phyloP scores from a whole-genome alignment of 1,140 invertebrate species.

The Drosophila watanabei region DNA sequence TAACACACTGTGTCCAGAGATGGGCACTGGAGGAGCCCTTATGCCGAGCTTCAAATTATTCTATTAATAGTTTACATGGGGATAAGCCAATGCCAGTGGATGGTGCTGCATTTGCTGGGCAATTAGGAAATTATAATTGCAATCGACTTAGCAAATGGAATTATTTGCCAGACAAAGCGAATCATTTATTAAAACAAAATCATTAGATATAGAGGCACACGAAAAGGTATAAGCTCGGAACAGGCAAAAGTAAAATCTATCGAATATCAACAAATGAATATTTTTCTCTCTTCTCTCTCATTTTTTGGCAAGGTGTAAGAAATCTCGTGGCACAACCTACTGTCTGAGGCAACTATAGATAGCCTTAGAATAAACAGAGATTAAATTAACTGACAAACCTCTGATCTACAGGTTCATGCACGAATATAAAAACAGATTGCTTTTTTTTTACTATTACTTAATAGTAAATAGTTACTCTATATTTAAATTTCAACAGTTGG shows the following conservation, averaged over 20 bases:
- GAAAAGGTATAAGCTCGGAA: neutral
- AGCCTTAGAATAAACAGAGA: too few relatives aligned
- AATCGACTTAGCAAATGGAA: slow-evolving; percentile 2
- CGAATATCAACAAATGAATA: rapidly evolving
- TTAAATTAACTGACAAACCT: neutral
- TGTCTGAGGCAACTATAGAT: too few relatives aligned
- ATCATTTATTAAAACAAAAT: slow-evolving; percentile 9
- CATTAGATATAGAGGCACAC: neutral
- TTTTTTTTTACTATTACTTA: neutral
- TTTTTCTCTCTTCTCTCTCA: too few relatives aligned
- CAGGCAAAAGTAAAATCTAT: neutral
- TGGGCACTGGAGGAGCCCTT: neutral
- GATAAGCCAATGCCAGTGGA: slow-evolving; percentile 10
- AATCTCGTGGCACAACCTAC: too few relatives aligned
- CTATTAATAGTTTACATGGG: slow-evolving; percentile 41
- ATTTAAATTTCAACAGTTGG: neutral
- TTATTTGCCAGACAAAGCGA: slow-evolving; percentile 1
- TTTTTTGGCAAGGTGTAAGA: too few relatives aligned
- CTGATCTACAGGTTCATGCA: neutral
- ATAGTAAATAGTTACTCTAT: neutral
- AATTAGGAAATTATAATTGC: slow-evolving; percentile 19
- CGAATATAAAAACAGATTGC: neutral
- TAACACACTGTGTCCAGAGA: slow-evolving; percentile 4
- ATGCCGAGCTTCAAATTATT: slow-evolving; percentile 42
- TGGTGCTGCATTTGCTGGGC: neutral